Percentiles rank a stretch among this genome's conserved stretches.
Conservation (phyloP, 2,888 invertebrate species). For the Sminthurinus aureus region DNA sequence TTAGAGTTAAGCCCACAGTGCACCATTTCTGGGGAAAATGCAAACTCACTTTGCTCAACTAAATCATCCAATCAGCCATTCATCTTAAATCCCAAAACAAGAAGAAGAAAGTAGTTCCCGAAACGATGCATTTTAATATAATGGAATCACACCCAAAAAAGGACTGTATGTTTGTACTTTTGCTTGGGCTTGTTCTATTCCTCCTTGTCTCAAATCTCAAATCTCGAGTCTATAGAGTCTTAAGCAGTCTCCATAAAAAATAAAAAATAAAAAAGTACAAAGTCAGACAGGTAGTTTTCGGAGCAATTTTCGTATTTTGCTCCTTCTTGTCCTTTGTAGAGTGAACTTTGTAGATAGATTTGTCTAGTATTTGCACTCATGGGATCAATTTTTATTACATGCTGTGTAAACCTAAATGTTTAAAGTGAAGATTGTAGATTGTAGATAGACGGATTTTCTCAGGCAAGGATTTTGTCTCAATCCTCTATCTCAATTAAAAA, state of each 20-base stretch:
- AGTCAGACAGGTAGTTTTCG: neutral
- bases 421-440: neutral
- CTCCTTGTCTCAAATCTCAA: neutral
- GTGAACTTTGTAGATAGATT: too few species aligned
- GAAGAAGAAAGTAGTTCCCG: neutral
- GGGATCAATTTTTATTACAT: neutral
- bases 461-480: too few species aligned
- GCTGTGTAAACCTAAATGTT: neutral
- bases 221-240: too few species aligned
- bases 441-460: too few species aligned
- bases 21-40: neutral
- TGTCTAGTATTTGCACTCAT: neutral
- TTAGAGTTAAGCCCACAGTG: too few species aligned
- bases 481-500: neutral
- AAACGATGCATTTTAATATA: neutral
- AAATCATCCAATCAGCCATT: neutral
- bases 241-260: neutral
- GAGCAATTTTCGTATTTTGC: neutral
- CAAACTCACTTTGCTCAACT: neutral
- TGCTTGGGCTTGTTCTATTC: too few species aligned
- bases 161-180: neutral
- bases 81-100: neutral
- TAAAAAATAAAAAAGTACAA: neutral
- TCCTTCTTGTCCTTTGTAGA: neutral
- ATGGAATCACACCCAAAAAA: neutral